Base-by-base conservation (phyloP, 2,797 vertebrate species). In the Alexandromys oeconomus region DNA sequence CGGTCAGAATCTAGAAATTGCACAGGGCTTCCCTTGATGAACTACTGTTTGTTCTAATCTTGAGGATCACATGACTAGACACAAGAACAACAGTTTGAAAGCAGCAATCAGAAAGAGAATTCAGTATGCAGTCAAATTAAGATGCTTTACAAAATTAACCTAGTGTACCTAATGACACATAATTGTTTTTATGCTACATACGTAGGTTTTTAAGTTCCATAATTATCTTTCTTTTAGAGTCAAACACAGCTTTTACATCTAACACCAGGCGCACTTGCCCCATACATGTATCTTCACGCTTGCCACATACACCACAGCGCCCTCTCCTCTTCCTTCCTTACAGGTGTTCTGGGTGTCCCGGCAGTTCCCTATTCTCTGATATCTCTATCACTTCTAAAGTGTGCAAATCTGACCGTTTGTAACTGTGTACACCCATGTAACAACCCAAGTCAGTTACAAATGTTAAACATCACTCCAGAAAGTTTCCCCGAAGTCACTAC, bases 61-160 rank as follows among this genome's bases (percentile, higher is more conserved):
- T 19, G 54, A 87, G 29, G 48, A 86, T 88, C 76, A 96, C 80
- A 92, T 89, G 63, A 93, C 85, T 59, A 23, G 57, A 69, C 65
- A 82, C 2, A 43, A 34, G 82, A 82, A 10, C 31, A 85, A 91
- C 40, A 88, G 54, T 77, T 14, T 91, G 57, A 92, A 96, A 74
- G 93, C 31, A 96, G 69, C 57, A 54, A 71, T 61, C 51, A 82
- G 59, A 92, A 81, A 94, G 34, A 94, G 34, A 96, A 87, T 65
- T 93, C 73, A 69, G 31, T 61, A 81, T 71, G 87, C 74, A 92
- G 96, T 95, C 76, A 96, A 96, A 54, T 74, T 92, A 95, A 96
- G 95, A 89, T 51, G 77, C 17, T 40, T 57, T 40, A 88, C 69
- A 89, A 94, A 93, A 89, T 77, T 88, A 84, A 96, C 23, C 43